Percentiles rank a stretch among this genome's conserved stretches.
These are phyloP conservation scores for Spinus pinus DNA, from an alignment of 2,797 vertebrate genomes.

Conservation along the genomic window DNA sequence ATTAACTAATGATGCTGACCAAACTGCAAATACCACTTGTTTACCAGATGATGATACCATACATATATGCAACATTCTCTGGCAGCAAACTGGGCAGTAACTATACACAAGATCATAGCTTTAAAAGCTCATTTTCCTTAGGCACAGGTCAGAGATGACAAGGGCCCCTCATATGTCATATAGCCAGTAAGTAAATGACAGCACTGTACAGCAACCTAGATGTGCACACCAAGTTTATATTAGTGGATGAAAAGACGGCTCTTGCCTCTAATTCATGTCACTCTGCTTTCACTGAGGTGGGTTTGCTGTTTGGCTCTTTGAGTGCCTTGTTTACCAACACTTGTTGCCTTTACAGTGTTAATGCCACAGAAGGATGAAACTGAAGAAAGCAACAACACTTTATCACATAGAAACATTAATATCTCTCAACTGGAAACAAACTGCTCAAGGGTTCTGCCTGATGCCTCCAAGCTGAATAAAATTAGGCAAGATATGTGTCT, in stretches of 20 bases:
- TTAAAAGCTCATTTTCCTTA: slow-evolving; percentile 2
- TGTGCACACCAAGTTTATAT: neutral
- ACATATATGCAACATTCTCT: neutral
- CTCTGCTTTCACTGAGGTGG: neutral
- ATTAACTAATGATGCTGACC: slow-evolving; percentile 58
- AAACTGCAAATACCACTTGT: slow-evolving; percentile 9
- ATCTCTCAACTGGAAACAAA: slow-evolving; percentile 26
- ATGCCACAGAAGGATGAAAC: slow-evolving; percentile 11
- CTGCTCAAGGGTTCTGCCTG: neutral
- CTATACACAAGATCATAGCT: neutral
- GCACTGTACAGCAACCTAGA: neutral
- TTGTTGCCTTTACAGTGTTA: neutral
- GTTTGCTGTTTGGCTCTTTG: neutral
- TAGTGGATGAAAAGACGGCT: neutral
- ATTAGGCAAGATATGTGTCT: neutral
- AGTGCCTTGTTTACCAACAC: neutral
- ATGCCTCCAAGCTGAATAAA: neutral
- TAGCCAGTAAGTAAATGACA: neutral
- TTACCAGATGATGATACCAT: neutral
- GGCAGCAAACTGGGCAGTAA: neutral
- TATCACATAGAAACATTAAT: slow-evolving; percentile 25
- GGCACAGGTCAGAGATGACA: neutral
- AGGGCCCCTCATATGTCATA: neutral
- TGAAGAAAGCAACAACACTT: slow-evolving; percentile 23
- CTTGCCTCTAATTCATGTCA: neutral